Evolutionary conservation across 2,888 invertebrate species (phyloP).

Genomic region (Tiphia femorata): DNA sequence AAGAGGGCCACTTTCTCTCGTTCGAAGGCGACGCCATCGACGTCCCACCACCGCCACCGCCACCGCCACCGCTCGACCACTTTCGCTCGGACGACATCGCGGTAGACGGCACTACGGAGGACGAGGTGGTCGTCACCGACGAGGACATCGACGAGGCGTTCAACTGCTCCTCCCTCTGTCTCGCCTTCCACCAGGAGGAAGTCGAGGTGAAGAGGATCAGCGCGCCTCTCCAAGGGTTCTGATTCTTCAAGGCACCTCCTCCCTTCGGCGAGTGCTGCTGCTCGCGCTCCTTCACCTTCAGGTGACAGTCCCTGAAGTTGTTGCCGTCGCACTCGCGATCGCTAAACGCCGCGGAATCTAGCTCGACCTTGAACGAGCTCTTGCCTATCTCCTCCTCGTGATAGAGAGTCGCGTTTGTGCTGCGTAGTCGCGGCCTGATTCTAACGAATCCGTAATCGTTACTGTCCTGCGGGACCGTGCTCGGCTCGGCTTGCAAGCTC

Average conservation of each 20-base stretch:
- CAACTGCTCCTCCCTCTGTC: slow-evolving; percentile 61
- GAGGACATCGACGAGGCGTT: slow-evolving; percentile 25
- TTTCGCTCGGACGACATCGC: slow-evolving; percentile 59
- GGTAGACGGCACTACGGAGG: slow-evolving; percentile 43
- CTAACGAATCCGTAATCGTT: slow-evolving; percentile 66
- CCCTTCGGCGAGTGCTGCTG: slow-evolving; percentile 47
- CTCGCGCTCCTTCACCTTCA: slow-evolving; percentile 45
- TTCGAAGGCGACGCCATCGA: slow-evolving; percentile 55
- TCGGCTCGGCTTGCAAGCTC: slow-evolving; percentile 36
- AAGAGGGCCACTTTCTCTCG: slow-evolving; percentile 55
- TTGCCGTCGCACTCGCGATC: slow-evolving; percentile 50
- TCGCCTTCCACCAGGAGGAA: slow-evolving; percentile 66
- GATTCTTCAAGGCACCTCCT: slow-evolving; percentile 50
- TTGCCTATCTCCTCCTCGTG: slow-evolving; percentile 55
- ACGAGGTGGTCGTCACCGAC: slow-evolving; percentile 16
- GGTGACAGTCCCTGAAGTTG: slow-evolving; percentile 42
- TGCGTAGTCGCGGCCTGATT: slow-evolving; percentile 59
- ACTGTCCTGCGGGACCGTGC: slow-evolving; percentile 45
- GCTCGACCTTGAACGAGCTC: slow-evolving; percentile 43
- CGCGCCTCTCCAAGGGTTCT: slow-evolving; percentile 61
- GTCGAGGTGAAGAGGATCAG: slow-evolving; percentile 64
- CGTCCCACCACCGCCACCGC: too few relatives aligned
- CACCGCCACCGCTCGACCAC: slow-evolving; percentile 57
- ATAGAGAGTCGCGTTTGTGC: slow-evolving; percentile 59
- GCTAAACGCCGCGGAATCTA: slow-evolving; percentile 49